Evolutionary conservation across 2,797 vertebrate genomes (phyloP).

Genomic region (Poeciliopsis gracilis): DNA sequence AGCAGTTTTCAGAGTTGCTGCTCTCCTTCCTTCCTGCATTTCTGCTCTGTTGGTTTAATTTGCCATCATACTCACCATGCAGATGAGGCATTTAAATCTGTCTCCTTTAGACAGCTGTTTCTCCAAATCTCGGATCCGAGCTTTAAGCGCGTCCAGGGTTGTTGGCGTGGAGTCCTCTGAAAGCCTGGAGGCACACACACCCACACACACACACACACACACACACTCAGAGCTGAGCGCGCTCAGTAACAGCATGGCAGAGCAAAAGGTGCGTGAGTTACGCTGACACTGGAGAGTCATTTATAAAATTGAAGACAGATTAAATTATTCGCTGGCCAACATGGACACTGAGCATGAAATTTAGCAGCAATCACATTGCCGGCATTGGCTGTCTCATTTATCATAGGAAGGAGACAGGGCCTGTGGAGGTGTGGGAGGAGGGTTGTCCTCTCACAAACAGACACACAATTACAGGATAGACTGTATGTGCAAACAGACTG

Average conservation of each 20-base stretch:
- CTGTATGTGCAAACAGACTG: constrained; percentile 36
- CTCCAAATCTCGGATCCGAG: constrained; percentile 96
- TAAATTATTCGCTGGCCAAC: constrained; percentile 81
- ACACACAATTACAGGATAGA: constrained; percentile 48
- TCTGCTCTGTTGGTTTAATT: constrained; percentile 36
- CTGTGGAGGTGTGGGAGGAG: constrained; percentile 15
- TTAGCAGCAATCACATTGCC: constrained; percentile 79
- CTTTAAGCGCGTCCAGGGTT: constrained; percentile 95
- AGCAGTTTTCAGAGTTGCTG: constrained; percentile 10
- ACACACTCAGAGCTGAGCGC: constrained; percentile 8
- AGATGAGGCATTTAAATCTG: constrained; percentile 99
- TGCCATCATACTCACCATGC: constrained; percentile 88
- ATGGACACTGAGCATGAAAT: constrained; percentile 83
- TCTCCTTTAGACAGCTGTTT: constrained; percentile 97
- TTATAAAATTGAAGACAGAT: constrained; percentile 82
- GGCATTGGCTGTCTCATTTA: constrained; percentile 78
- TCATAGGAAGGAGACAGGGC: constrained; percentile 57
- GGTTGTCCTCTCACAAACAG: constrained; percentile 50
- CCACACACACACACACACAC: constrained; percentile 34
- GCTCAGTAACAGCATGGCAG: constrained; percentile 47
- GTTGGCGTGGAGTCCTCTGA: constrained; percentile 91
- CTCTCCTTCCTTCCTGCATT: constrained; percentile 16
- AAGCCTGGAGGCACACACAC: constrained; percentile 78
- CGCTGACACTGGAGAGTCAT: constrained; percentile 73
- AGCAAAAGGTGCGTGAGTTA: constrained; percentile 49